Conservation (phyloP, 2,797 vertebrate genomes). For the Siniperca obscura region DNA sequence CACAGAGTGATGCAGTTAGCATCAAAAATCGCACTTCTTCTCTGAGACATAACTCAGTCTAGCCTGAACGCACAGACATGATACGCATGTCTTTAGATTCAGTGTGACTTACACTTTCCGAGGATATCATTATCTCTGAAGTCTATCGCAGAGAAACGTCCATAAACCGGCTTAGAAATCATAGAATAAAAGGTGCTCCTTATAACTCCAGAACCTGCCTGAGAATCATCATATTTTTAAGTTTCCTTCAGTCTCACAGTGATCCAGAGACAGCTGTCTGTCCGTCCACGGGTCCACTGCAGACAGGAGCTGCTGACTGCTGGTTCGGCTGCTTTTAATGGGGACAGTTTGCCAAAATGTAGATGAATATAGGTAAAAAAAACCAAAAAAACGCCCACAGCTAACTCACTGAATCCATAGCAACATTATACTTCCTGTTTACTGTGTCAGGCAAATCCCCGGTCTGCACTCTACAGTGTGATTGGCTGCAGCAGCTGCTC, state of each 20-base stretch:
- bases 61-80: neutral
- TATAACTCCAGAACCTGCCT: neutral
- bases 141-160: neutral
- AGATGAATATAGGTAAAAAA: neutral
- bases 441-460: neutral
- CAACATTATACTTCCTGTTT: neutral
- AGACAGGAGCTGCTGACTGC: neutral
- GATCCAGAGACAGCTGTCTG: neutral
- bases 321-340: neutral
- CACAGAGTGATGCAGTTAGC: neutral
- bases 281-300: neutral
- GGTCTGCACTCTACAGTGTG: too few species aligned
- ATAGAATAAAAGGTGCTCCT: accelerated
- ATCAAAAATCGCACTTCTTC: neutral
- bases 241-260: neutral
- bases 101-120: neutral
- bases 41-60: neutral
- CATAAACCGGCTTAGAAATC: neutral
- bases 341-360: neutral
- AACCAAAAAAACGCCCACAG: neutral
- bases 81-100: neutral
- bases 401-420: neutral
- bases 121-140: neutral
- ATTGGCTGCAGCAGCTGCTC: conserved; percentile 6
- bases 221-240: neutral